Conservation (phyloP, 2,113 vertebrate genomes). For the Pelmatolapia mariae region DNA sequence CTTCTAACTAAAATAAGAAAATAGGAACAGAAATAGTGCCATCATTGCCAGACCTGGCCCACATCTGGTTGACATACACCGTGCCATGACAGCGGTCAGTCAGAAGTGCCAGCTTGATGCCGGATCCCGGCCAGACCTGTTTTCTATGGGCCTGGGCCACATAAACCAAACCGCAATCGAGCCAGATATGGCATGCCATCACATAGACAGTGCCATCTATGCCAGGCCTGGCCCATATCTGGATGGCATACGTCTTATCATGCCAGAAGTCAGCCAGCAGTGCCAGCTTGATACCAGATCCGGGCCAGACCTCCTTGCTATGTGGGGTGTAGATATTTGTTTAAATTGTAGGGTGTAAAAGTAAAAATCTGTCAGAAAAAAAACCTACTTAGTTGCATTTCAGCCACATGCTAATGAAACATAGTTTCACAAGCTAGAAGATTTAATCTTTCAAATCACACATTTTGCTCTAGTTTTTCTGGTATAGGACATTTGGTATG, state of each 20-base stretch:
- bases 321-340: background rate
- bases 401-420: background rate
- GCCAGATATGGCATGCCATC: too few relatives aligned
- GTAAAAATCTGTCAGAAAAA: background rate
- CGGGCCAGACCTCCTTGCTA: background rate
- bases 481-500: background rate
- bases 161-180: too few relatives aligned
- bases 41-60: background rate
- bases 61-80: accelerated
- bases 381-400: background rate
- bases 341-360: background rate
- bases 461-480: background rate
- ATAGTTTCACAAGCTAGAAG: background rate
- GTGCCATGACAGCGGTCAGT: too few relatives aligned
- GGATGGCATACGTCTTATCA: accelerated
- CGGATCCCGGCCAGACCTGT: too few relatives aligned
- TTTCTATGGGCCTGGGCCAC: too few relatives aligned
- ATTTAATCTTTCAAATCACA: background rate
- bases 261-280: background rate
- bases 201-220: too few relatives aligned
- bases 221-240: background rate
- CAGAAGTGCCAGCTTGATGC: too few relatives aligned
- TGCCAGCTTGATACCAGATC: background rate
- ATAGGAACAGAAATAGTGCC: too few relatives aligned
- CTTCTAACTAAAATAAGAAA: too few relatives aligned